Evolutionary conservation across 2,888 invertebrate genomes (phyloP), one percentile per base, ranked within the genome.

Genomic region (Synanthedon myopaeformis): DNA sequence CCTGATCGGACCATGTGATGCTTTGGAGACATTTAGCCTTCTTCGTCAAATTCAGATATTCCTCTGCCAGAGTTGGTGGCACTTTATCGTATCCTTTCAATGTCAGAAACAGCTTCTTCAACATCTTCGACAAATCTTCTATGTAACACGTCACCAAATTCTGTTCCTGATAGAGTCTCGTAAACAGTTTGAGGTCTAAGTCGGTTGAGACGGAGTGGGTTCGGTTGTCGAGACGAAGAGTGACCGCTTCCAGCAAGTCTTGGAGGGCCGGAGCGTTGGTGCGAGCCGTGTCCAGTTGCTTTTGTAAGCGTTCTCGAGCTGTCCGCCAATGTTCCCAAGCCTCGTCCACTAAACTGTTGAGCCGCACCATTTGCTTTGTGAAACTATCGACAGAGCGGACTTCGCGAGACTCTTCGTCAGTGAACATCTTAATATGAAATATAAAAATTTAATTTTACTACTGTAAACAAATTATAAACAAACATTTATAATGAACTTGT

Each of bases 1-100:
- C 79, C 45, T 74, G 74, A 59, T 91, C 91, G 0, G 88, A 87
- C 91, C 91, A 92, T 11, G 89, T 88, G 12, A 92, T 90, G 35
- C 83, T 83, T 64, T 89, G 89, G 1, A 89, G 84, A 0, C 90
- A 89, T 63, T 91, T 91, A 0, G 90, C 82, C 56, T 89, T 86
- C 58, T 88, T 89, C 61, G 91, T 83, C 0, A 92, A 66, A 6
- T 90, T 89, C 28, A 90, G 72, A 59, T 92, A 92, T 57, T 91
- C 89, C 0, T 77, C 69, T 0, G 86, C 88, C 61, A 92, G 72
- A 0, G 85, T 76, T 0, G 90, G 89, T 0, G 92, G 90, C 2
- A 88, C 82, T 53, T 88, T 87, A 19, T 90, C 90, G 55, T 90
- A 89, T 0, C 90, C 91, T 65, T 89, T 85, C 4, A 92, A 76